Conservation (phyloP, 2,888 invertebrate genomes). For the Charanyca ferruginea region DNA sequence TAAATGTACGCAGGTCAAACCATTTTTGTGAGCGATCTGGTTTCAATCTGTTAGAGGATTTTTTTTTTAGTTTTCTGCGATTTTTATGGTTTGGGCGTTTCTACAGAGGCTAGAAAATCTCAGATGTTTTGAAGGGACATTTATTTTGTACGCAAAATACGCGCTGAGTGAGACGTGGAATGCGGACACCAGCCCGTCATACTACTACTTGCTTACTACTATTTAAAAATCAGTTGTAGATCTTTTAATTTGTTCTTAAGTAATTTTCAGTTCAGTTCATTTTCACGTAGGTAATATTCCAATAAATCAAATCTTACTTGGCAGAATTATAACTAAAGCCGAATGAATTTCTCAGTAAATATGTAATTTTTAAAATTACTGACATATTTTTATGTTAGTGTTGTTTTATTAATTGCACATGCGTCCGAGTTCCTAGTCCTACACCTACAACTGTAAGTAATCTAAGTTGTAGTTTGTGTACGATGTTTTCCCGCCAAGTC, state of each 20-base stretch:
- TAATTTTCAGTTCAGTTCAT: constrained; percentile 3
- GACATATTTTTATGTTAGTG: constrained; percentile 9
- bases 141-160: too few species aligned
- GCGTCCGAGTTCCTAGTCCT: constrained; percentile 27
- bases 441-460: constrained; percentile 4
- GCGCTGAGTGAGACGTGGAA: too few species aligned
- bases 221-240: background rate
- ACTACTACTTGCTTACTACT: too few species aligned
- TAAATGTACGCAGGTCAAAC: too few species aligned
- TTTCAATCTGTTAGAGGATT: too few species aligned
- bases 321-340: background rate
- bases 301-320: constrained; percentile 23
- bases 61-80: too few species aligned
- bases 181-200: too few species aligned
- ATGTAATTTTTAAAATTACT: constrained; percentile 13
- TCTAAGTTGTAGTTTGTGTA: constrained; percentile 16
- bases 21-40: too few species aligned
- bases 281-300: background rate
- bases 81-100: too few species aligned
- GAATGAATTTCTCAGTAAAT: constrained; percentile 10
- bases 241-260: background rate
- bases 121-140: too few species aligned
- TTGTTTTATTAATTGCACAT: constrained; percentile 15
- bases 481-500: constrained; percentile 48
- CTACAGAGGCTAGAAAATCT: too few species aligned